Percentiles rank a stretch among this genome's conserved stretches.
Evolutionary conservation across 2,113 vertebrate genomes (phyloP).

Genomic region (Motacilla alba): DNA sequence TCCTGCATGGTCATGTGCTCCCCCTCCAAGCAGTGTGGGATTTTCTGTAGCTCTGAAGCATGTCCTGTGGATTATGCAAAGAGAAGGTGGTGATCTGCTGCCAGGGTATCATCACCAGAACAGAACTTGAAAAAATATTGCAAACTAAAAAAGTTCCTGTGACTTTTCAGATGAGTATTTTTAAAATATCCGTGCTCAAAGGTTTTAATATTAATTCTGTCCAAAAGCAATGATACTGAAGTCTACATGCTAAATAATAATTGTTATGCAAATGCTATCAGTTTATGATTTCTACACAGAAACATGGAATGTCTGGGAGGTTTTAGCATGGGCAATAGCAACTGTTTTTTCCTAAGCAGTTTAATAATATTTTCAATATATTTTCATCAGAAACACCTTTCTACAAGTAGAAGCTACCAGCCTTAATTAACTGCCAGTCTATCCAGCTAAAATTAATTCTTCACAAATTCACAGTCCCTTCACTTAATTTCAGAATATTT

Average conservation of each 20-base stretch:
- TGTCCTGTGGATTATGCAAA: neutral
- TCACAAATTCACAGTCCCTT: neutral
- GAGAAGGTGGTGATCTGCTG: neutral
- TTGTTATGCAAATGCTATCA: neutral
- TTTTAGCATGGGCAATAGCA: neutral
- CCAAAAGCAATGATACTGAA: neutral
- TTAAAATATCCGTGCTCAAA: neutral
- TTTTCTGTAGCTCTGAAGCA: neutral
- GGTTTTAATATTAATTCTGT: neutral
- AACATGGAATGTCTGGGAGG: neutral
- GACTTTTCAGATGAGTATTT: neutral
- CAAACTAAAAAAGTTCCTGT: neutral
- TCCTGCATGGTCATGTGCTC: neutral
- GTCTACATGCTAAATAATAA: neutral
- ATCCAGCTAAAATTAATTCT: conserved; percentile 30
- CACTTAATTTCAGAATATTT: neutral
- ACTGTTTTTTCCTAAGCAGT: neutral
- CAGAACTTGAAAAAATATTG: neutral
- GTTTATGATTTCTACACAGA: neutral
- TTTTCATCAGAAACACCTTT: conserved; percentile 1
- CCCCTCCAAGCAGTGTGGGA: neutral
- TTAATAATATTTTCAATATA: conserved; percentile 24
- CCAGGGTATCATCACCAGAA: neutral
- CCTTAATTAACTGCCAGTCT: conserved; percentile 16
- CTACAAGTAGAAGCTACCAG: neutral